Evolutionary conservation across 2,797 vertebrate species (phyloP).

Genomic region (Columba guinea): DNA sequence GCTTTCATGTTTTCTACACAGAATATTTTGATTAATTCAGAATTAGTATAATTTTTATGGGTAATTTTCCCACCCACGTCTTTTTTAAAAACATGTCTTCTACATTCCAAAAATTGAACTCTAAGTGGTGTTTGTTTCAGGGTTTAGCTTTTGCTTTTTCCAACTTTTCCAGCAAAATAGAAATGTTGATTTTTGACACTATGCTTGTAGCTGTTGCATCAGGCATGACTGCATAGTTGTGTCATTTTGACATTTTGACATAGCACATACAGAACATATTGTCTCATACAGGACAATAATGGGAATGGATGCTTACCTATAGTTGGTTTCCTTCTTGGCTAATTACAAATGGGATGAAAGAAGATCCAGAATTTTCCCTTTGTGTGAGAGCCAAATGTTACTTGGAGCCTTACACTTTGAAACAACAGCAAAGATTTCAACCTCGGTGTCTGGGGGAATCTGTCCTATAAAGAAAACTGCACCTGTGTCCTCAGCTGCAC

Average conservation of each 20-base stretch:
- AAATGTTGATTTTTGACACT: neutral
- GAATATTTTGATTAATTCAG: neutral
- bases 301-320: neutral
- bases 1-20: neutral
- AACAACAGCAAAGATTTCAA: neutral
- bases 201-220: neutral
- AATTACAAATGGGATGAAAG: neutral
- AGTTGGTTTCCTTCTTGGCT: neutral
- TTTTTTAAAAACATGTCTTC: neutral
- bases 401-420: neutral
- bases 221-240: neutral
- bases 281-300: neutral
- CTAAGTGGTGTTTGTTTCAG: neutral
- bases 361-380: neutral
- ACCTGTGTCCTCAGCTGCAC: rapidly evolving
- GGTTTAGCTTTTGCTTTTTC: neutral
- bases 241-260: neutral
- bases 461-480: neutral
- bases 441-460: neutral
- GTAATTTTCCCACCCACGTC: neutral
- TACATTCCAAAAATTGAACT: neutral
- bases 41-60: neutral
- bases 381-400: neutral
- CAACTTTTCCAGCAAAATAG: neutral
- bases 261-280: neutral